Conservation (phyloP, 2,888 invertebrate genomes). For the Hipparchia sbordonii region DNA sequence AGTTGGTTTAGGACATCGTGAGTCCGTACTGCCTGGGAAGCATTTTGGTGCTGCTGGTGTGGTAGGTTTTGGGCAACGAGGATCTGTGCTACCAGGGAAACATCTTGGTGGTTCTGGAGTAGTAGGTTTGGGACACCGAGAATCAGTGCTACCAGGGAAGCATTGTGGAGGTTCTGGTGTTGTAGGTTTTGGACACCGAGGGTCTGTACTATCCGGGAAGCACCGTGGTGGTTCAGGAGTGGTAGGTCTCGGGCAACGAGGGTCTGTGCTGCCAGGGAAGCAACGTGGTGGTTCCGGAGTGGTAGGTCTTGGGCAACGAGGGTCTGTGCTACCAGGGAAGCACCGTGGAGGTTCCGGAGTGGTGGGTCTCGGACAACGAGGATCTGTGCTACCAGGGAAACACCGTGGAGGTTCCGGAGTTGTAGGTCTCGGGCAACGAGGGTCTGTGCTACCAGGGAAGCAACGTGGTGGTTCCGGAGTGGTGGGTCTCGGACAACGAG, state of each 20-base stretch:
- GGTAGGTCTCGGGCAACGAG: slow-evolving; percentile 47
- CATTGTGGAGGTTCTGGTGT: slow-evolving; percentile 27
- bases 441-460: slow-evolving; percentile 58
- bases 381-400: slow-evolving; percentile 59
- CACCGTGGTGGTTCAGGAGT: slow-evolving; percentile 35
- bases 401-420: slow-evolving; percentile 53
- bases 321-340: slow-evolving; percentile 59
- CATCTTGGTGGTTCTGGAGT: slow-evolving; percentile 42
- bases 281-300: slow-evolving; percentile 41
- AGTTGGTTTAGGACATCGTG: slow-evolving; percentile 56
- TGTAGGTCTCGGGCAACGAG: slow-evolving; percentile 55
- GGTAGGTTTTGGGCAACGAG: slow-evolving; percentile 50
- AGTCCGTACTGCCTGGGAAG: slow-evolving; percentile 62
- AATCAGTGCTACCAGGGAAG: slow-evolving; percentile 40
- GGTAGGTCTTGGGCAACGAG: slow-evolving; percentile 43
- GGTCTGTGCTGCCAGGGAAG: slow-evolving; percentile 47
- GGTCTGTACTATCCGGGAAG: slow-evolving; percentile 34
- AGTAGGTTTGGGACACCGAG: slow-evolving; percentile 50
- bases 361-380: slow-evolving; percentile 53
- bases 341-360: slow-evolving; percentile 46
- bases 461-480: slow-evolving; percentile 47
- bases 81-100: slow-evolving; percentile 40
- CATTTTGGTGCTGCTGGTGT: slow-evolving; percentile 52
- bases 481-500: slow-evolving; percentile 32
- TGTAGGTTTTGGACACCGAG: slow-evolving; percentile 26